A percentile compares a stretch with the other conserved stretches of the same genome.
phyloP scores from a whole-genome alignment of 2,888 invertebrate genomes.

The Drosophila monieri region DNA sequence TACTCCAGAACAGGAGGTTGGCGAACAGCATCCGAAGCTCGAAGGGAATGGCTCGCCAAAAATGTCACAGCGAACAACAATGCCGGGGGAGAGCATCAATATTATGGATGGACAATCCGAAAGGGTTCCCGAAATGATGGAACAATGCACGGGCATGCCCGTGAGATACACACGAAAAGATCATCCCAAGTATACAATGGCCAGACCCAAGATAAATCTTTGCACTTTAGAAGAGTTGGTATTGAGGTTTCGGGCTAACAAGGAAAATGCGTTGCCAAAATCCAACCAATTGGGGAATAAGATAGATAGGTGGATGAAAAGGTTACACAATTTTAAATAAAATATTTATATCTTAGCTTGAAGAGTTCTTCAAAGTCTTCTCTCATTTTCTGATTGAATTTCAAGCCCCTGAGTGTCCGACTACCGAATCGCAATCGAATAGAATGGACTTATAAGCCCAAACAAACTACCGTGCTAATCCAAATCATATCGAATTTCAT shows the following conservation, averaged over 20 bases:
- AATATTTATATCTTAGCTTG: neutral
- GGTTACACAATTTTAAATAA: neutral
- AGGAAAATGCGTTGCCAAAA: slow-evolving; percentile 8
- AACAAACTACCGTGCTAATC: slow-evolving; percentile 39
- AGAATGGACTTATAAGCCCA: slow-evolving; percentile 12
- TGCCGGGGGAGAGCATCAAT: slow-evolving; percentile 42
- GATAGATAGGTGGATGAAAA: neutral
- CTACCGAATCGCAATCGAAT: slow-evolving; percentile 13
- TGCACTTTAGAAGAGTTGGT: slow-evolving; percentile 2
- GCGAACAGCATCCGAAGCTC: slow-evolving; percentile 1
- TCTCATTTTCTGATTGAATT: neutral
- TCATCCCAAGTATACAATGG: slow-evolving; percentile 10
- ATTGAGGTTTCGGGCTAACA: neutral
- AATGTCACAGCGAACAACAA: slow-evolving; percentile 50
- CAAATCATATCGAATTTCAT: slow-evolving; percentile 69
- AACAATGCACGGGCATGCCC: slow-evolving; percentile 47
- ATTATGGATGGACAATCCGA: slow-evolving; percentile 47
- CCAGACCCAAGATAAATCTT: slow-evolving; percentile 8
- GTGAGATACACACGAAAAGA: slow-evolving; percentile 1
- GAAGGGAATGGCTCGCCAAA: slow-evolving; percentile 46
- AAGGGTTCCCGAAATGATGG: slow-evolving; percentile 42
- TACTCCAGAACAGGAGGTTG: slow-evolving; percentile 38
- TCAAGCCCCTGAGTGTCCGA: neutral
- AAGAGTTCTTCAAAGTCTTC: neutral
- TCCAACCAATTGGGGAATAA: neutral